Evolutionary conservation across 2,888 invertebrate genomes (phyloP).

Genomic region (Pseudolycoriella hygida): DNA sequence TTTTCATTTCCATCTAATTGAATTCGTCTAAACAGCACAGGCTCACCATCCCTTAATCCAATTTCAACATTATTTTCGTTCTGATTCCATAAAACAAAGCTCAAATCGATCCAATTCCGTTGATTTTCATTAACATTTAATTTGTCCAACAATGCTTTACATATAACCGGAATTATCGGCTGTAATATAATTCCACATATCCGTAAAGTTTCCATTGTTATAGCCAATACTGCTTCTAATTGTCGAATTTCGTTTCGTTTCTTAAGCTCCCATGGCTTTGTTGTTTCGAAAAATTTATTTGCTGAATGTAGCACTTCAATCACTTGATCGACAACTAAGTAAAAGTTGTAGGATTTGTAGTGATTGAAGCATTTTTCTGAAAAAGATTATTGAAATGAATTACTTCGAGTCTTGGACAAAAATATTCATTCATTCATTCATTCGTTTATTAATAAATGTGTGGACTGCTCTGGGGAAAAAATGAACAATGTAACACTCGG

Average conservation of each 20-base stretch:
- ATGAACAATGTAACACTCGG: too few species aligned
- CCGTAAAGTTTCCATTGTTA: constrained; percentile 71
- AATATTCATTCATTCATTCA: too few species aligned
- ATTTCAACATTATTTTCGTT: not conserved
- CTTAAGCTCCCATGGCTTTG: constrained; percentile 76
- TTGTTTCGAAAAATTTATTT: constrained; percentile 72
- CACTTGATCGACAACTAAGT: constrained; percentile 62
- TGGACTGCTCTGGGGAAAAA: too few species aligned
- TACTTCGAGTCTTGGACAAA: too few species aligned
- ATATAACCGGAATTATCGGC: constrained; percentile 67
- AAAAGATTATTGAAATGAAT: constrained; percentile 13
- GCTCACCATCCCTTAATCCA: not conserved
- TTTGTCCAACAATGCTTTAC: constrained; percentile 50
- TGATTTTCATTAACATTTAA: constrained; percentile 32
- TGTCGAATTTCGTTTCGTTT: constrained; percentile 37
- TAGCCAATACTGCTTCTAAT: constrained; percentile 55
- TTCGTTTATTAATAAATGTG: too few species aligned
- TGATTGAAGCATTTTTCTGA: constrained; percentile 44
- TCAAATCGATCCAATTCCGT: constrained; percentile 32
- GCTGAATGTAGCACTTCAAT: constrained; percentile 56
- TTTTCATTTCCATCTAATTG: not conserved
- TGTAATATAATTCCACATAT: constrained; percentile 63
- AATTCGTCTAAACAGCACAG: not conserved
- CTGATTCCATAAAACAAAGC: not conserved
- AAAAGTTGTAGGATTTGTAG: constrained; percentile 62